Conservation (phyloP, 1,140 invertebrate species). For the Campoletis sonorensis region DNA sequence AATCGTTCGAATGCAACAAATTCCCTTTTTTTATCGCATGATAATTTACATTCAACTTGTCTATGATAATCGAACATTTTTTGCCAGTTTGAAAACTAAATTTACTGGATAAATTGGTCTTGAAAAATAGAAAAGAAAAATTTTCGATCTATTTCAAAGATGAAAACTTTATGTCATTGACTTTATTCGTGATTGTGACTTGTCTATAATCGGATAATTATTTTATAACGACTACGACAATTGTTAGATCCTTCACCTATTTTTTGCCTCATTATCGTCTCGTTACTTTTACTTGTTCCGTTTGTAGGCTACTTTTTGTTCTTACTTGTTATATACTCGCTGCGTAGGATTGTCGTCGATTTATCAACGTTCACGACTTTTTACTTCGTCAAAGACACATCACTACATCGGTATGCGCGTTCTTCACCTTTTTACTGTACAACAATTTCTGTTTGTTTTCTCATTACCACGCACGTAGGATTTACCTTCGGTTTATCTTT, state of each 20-base stretch:
- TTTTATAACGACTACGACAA: neutral
- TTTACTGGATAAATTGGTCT: no score
- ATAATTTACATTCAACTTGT: no score
- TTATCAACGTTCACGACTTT: neutral
- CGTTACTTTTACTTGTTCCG: neutral
- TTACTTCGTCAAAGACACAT: conserved; percentile 26
- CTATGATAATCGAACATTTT: no score
- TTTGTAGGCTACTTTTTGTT: neutral
- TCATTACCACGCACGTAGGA: conserved; percentile 14
- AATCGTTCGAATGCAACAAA: no score
- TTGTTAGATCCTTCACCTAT: neutral
- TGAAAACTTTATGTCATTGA: no score
- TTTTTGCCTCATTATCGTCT: neutral
- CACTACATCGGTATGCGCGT: conserved; percentile 31
- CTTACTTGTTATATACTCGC: neutral
- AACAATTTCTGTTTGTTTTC: conserved; percentile 37
- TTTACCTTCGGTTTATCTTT: neutral
- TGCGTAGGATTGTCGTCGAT: neutral
- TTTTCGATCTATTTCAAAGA: no score
- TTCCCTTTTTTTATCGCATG: no score
- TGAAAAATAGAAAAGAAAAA: no score
- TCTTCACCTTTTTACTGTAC: conserved; percentile 14
- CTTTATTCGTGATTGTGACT: neutral
- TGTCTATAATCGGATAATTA: conserved; percentile 25
- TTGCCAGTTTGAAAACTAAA: no score